phyloP scores from a whole-genome alignment of 2,888 invertebrate species.

The Eristalis tenax region DNA sequence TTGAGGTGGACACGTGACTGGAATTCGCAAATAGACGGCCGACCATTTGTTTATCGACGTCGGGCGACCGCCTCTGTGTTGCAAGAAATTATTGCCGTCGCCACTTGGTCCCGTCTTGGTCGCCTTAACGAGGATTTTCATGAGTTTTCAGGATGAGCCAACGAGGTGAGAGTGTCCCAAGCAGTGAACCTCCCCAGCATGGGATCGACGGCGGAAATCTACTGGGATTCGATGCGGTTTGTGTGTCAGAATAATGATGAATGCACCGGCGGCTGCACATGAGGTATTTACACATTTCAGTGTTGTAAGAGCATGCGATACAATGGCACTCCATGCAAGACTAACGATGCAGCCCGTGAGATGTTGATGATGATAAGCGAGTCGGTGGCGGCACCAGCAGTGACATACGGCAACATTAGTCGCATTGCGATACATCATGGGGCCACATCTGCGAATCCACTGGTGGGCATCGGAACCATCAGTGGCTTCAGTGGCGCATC shows the following conservation, averaged over 20 bases:
- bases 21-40: conserved; percentile 47
- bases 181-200: not conserved
- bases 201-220: conserved; percentile 31
- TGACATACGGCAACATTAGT: conserved; percentile 62
- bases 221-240: conserved; percentile 35
- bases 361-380: conserved; percentile 63
- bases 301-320: conserved; percentile 1
- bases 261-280: conserved; percentile 43
- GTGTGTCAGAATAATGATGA: conserved; percentile 55
- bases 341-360: conserved; percentile 33
- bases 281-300: conserved; percentile 44
- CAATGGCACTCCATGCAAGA: conserved; percentile 24
- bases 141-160: not conserved
- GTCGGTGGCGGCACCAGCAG: conserved; percentile 18
- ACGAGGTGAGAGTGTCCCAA: not conserved
- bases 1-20: conserved; percentile 66
- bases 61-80: conserved; percentile 35
- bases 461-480: conserved; percentile 9
- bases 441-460: conserved; percentile 37
- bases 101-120: not conserved
- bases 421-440: conserved; percentile 55
- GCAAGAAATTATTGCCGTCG: conserved; percentile 26
- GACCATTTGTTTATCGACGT: conserved; percentile 67
- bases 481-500: not conserved
- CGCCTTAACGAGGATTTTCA: not conserved